These are phyloP conservation scores for Mythimna lalbum DNA, from an alignment of 2,888 invertebrate species.

Conservation along the genomic window DNA sequence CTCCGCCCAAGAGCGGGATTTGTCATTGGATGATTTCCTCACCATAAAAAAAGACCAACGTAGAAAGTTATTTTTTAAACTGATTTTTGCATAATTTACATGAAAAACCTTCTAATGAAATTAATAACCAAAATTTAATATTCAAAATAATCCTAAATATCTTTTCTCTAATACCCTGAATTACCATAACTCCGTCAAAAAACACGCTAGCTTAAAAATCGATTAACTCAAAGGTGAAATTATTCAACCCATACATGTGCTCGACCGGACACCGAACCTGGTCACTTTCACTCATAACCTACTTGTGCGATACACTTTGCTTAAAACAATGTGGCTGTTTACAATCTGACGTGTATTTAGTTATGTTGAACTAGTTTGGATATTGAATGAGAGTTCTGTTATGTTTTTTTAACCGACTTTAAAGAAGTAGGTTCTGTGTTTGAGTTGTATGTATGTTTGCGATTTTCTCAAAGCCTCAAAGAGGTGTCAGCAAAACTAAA, in stretches of 20 bases:
- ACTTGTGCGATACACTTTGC: slow-evolving; percentile 53
- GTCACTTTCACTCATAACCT: slow-evolving; percentile 55
- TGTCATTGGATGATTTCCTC: too few relatives aligned
- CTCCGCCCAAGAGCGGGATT: too few relatives aligned
- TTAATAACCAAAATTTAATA: background rate
- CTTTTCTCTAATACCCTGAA: background rate
- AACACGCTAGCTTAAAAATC: slow-evolving; percentile 11
- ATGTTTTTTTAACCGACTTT: too few relatives aligned
- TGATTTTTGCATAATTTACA: too few relatives aligned
- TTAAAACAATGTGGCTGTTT: slow-evolving; percentile 56
- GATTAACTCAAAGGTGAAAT: slow-evolving; percentile 45
- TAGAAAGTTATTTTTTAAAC: too few relatives aligned
- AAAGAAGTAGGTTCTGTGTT: too few relatives aligned
- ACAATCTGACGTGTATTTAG: slow-evolving; percentile 13
- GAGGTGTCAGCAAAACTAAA: too few relatives aligned
- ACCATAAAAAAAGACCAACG: too few relatives aligned
- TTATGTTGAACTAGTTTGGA: background rate
- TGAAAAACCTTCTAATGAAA: background rate
- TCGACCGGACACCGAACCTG: slow-evolving; percentile 48
- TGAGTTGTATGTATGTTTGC: too few relatives aligned
- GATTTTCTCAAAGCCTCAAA: too few relatives aligned
- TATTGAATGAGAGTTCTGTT: too few relatives aligned
- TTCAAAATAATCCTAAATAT: background rate
- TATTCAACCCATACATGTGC: slow-evolving; percentile 25
- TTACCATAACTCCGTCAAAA: background rate